Evolutionary conservation across 2,113 vertebrate genomes (phyloP).

Genomic region (Eonycteris spelaea): DNA sequence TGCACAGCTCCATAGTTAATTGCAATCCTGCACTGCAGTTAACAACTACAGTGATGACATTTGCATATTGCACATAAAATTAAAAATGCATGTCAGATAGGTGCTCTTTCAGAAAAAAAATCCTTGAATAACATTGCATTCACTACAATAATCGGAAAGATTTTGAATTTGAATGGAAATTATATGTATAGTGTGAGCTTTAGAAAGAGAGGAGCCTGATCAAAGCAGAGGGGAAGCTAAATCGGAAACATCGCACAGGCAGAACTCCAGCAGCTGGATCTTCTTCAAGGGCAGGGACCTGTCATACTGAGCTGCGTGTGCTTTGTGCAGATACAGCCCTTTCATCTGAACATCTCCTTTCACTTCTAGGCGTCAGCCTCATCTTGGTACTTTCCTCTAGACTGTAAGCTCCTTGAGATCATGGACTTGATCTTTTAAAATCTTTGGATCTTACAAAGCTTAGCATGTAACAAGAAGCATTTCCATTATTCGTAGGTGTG

Average conservation of each 20-base stretch:
- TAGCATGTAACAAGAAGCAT: background rate
- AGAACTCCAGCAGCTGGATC: conserved; percentile 14
- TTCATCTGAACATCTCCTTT: background rate
- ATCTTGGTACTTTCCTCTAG: background rate
- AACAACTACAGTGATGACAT: conserved; percentile 74
- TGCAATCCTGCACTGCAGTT: conserved; percentile 69
- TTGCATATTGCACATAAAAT: conserved; percentile 60
- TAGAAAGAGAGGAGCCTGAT: conserved; percentile 59
- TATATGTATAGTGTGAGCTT: conserved; percentile 67
- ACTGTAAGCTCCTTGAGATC: background rate
- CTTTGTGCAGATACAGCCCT: background rate
- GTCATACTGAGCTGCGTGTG: background rate
- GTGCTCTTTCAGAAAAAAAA: conserved; percentile 66
- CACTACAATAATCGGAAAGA: conserved; percentile 66
- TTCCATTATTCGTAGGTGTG: background rate
- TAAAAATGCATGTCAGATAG: conserved; percentile 67
- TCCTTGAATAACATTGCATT: conserved; percentile 67
- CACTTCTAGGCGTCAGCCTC: background rate
- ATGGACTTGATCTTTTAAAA: background rate
- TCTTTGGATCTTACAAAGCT: background rate
- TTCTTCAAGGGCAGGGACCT: conserved; percentile 50
- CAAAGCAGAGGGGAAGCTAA: conserved; percentile 38
- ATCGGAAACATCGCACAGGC: conserved; percentile 51
- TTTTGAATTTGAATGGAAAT: conserved; percentile 74
- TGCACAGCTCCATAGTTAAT: conserved; percentile 63